Percentiles rank a stretch among this genome's conserved stretches.
phyloP scores from a whole-genome alignment of 2,888 invertebrate genomes.

The Lasioglossum leucozonium region DNA sequence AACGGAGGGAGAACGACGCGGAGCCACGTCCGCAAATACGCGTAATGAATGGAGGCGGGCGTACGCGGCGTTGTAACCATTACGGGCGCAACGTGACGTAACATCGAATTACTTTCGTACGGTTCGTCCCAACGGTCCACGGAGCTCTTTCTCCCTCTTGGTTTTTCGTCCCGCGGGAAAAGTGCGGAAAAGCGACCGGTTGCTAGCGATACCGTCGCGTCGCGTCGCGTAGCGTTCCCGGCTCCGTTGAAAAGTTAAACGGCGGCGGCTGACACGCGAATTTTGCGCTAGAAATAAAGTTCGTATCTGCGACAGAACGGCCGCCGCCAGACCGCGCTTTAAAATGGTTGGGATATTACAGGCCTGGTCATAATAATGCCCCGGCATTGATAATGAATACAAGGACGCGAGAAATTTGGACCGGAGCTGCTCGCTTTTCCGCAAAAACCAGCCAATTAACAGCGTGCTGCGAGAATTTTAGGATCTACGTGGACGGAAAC shows the following conservation, averaged over 20 bases:
- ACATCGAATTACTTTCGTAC: slow-evolving; percentile 49
- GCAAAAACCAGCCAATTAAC: neutral
- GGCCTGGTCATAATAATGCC: neutral
- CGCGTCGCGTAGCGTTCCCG: neutral
- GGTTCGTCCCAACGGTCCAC: neutral
- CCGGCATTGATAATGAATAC: neutral
- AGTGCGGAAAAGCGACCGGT: neutral
- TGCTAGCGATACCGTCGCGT: slow-evolving; percentile 9
- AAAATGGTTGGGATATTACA: neutral
- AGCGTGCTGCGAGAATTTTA: neutral
- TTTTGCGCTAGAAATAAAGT: slow-evolving; percentile 12
- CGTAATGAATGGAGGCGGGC: slow-evolving; percentile 39
- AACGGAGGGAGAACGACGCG: neutral
- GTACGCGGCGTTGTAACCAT: slow-evolving; percentile 29
- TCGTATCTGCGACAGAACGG: slow-evolving; percentile 3
- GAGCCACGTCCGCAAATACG: slow-evolving; percentile 25
- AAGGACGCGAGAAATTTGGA: neutral
- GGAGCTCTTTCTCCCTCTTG: neutral
- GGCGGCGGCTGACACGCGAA: neutral
- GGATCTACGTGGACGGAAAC: neutral
- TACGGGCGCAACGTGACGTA: slow-evolving; percentile 29
- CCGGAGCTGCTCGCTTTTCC: neutral
- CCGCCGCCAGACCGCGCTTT: neutral
- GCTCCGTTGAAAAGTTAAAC: neutral
- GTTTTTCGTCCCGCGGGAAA: neutral